phyloP scores from a whole-genome alignment of 2,888 invertebrate species.

The Polydrusus tereticollis region DNA sequence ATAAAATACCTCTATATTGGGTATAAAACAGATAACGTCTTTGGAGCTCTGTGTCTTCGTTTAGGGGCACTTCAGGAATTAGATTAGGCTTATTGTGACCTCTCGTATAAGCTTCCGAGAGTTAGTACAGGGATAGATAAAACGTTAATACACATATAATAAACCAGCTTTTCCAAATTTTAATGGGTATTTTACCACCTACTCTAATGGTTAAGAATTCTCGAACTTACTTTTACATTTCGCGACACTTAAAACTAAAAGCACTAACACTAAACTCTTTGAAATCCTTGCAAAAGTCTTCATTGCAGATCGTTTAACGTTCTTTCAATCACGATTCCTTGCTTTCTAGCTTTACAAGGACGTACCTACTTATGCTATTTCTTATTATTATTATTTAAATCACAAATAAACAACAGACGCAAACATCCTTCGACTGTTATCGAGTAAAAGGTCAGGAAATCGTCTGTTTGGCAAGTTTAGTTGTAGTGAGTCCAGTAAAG shows the following conservation, averaged over 20 bases:
- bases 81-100: no score
- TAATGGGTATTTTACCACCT: no score
- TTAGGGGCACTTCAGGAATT: no score
- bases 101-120: no score
- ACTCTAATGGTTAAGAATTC: no score
- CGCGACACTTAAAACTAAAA: conserved; percentile 8
- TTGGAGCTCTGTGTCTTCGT: no score
- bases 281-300: background rate
- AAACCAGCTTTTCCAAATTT: no score
- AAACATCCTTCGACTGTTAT: background rate
- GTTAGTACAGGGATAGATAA: no score
- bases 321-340: background rate
- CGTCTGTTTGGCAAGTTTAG: no score
- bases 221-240: conserved; percentile 29
- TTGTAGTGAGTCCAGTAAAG: conserved; percentile 6
- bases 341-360: background rate
- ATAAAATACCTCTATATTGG: no score
- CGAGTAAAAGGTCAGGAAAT: background rate
- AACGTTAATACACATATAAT: no score
- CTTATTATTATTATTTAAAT: background rate
- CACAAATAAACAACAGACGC: background rate
- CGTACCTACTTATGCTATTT: background rate
- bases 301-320: background rate
- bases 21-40: no score
- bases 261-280: conserved; percentile 14